These are phyloP conservation scores for Knipowitschia caucasica DNA, from an alignment of 2,797 vertebrate genomes.

Conservation along the genomic window DNA sequence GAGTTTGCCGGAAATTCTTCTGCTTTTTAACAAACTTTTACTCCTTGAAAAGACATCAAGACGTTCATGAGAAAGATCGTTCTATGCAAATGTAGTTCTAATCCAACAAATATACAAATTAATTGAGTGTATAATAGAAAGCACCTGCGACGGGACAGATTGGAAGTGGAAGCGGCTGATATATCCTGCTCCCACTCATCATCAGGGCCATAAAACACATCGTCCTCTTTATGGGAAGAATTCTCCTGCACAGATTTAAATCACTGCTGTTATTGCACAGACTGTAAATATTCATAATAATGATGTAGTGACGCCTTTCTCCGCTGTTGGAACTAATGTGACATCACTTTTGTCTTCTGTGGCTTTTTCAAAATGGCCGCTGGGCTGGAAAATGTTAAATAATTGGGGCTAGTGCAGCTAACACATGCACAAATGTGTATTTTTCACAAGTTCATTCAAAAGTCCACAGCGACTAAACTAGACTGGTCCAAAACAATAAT, in stretches of 20 bases:
- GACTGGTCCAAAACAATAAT: no score
- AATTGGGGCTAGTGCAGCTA: no score
- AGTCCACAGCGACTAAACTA: no score
- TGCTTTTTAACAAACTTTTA: conserved; percentile 88
- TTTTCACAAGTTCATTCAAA: no score
- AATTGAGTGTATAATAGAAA: no score
- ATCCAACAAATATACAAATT: no score
- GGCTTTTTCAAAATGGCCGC: no score
- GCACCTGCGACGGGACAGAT: conserved; percentile 90
- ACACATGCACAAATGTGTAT: no score
- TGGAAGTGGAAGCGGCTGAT: conserved; percentile 74
- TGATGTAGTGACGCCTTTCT: no score
- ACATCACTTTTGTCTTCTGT: no score
- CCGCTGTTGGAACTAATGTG: no score
- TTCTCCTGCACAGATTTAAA: conserved; percentile 77
- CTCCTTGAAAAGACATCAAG: conserved; percentile 75
- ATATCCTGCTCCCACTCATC: conserved; percentile 97
- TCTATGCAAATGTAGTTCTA: neutral
- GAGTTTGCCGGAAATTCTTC: conserved; percentile 88
- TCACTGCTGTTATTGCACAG: conserved; percentile 42
- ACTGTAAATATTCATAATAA: conserved; percentile 58
- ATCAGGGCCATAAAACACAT: conserved; percentile 89
- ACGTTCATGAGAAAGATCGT: neutral
- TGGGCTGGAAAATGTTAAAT: no score
- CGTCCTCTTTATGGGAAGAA: conserved; percentile 76